A percentile compares a stretch with the other conserved stretches of the same genome.
These are phyloP conservation scores for Drosophila antonietae DNA, from an alignment of 2,888 invertebrate species.

Conservation along the genomic window DNA sequence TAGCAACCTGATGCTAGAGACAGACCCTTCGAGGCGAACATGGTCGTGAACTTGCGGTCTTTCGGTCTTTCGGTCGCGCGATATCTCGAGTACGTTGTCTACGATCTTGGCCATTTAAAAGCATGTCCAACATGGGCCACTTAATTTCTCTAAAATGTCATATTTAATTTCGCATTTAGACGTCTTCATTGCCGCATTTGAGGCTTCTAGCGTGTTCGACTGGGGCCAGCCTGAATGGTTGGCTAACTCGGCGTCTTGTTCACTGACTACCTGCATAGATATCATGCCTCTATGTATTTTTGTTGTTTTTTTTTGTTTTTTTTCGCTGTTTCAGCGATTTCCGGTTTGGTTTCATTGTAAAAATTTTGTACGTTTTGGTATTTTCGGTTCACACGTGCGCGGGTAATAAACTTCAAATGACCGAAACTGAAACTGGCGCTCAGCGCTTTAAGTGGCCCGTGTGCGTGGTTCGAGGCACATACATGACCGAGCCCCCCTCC, in stretches of 20 bases:
- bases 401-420: conserved; percentile 75
- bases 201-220: conserved; percentile 38
- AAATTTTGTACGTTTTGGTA: conserved; percentile 72
- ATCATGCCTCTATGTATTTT: conserved; percentile 11
- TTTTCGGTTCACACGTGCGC: conserved; percentile 82
- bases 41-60: neutral
- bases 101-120: conserved; percentile 53
- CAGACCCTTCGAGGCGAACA: conserved; percentile 14
- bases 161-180: conserved; percentile 78
- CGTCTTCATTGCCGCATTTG: conserved; percentile 70
- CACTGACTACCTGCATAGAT: conserved; percentile 57
- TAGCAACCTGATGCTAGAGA: conserved; percentile 26
- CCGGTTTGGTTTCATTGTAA: conserved; percentile 76
- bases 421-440: conserved; percentile 72
- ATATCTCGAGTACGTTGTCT: conserved; percentile 29
- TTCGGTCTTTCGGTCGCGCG: neutral
- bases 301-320: conserved; percentile 11
- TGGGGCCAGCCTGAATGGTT: conserved; percentile 22
- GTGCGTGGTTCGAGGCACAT: conserved; percentile 48
- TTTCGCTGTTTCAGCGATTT: conserved; percentile 55
- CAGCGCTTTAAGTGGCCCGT: conserved; percentile 58
- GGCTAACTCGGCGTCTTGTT: conserved; percentile 37
- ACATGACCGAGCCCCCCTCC: neutral
- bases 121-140: conserved; percentile 58
- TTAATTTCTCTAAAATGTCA: conserved; percentile 73